Evolutionary conservation across 1,140 invertebrate species (phyloP), one percentile per base, ranked within the genome.

Genomic region (Halyomorpha halys): DNA sequence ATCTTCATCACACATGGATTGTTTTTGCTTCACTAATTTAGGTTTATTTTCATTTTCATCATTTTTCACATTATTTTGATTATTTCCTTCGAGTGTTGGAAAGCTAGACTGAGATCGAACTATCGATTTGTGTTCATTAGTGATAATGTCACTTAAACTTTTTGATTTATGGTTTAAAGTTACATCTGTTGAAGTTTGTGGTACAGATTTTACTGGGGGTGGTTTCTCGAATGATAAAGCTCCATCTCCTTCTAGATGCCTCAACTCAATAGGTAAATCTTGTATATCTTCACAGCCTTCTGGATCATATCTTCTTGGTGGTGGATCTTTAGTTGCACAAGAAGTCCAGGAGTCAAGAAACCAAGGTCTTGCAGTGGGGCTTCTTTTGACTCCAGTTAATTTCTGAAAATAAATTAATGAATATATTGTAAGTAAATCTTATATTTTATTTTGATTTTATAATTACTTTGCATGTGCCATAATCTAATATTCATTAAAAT

Each of bases 251-350:
- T 94, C 91, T 47, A 94, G 76, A 21, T 90, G 80, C n/a, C 90
- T 79, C 23, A 95, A 74, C 76, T 95, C 91, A 53, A 95, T 95
- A 2, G 91, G 91, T 59, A 92, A 76, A 70, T 93, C 87, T 68
- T 86, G 82, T 25, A 83, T 77, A 69, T 84, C 82, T 61, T 82
- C 78, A 67, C 79, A 83, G 47, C 75, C 78, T 70, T 76, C 79
- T 23, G 76, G 75, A 63, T 78, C 76, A 70, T 75, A 76, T 73
- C 78, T 71, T 69, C 76, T 70, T 63, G 75, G 73, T 66, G 78
- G 76, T 62, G 80, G 68, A 70, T 83, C 76, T 76, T 81, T 76
- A 56, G 78, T 64, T 5, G 68, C 74, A 67, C 80, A 78, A 44
- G 80, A 78, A 59, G 81, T 82, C 86, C 86, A 89, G 25, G 85